Evolutionary conservation across 2,888 invertebrate genomes (phyloP), one percentile per base, ranked within the genome.

Genomic region (Saturnia japonica): DNA sequence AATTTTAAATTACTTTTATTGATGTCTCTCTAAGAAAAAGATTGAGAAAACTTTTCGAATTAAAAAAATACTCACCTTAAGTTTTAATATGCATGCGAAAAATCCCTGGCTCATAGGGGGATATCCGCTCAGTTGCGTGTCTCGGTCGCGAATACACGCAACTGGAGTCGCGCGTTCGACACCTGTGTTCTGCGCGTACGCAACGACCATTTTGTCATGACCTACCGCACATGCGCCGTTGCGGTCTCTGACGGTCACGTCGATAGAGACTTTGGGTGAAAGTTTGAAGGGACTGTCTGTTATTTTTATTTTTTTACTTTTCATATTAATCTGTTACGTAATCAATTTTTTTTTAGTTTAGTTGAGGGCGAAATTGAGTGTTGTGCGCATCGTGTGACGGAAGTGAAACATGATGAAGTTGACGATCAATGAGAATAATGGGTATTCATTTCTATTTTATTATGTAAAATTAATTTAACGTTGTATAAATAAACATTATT

Each of bases 101-200:
- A 72, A 68, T 70, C 70, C 68, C 43, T 62, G 66, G 68, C 70
- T 71, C 70, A 71, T 68, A 70, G 34, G 25, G 51, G 54, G 80
- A 4, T 34, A 82, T 83, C 82, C 83, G 82, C 69, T 57, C 70
- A 62, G 71, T 79, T 78, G 80, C 83, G 81, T 82, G 81, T 7
- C 25, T 42, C 72, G 72, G 28, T 70, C 28, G 70, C 72, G 75
- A 75, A 74, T 80, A 73, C 75, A 77, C 74, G 75, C 78, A 77
- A 75, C 72, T 43, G 60, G 68, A 28, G 69, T 14, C 62, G 72
- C 68, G 22, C 69, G 67, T 34, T 51, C 74, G 75, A 80, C 80
- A 82, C 81, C 80, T 82, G 82, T 80, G 78, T 73, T 40, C 73
- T 22, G 60, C 67, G 43, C n/a, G 71, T 73, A 54, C 54, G 54